These are phyloP conservation scores for Hydrotaea diabolus DNA, from an alignment of 2,888 invertebrate species.

Conservation along the genomic window DNA sequence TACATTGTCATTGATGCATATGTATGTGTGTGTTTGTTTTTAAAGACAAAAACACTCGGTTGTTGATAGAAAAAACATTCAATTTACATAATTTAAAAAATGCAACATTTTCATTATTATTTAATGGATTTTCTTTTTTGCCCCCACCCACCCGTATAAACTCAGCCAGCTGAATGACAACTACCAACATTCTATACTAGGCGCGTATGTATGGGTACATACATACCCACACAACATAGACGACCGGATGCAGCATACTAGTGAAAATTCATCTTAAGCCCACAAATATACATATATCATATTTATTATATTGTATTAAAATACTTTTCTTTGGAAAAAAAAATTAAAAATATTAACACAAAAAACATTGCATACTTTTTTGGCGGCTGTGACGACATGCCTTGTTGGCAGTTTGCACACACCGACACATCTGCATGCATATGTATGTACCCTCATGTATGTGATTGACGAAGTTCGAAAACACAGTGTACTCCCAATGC, in stretches of 20 bases:
- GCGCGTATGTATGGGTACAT: too few relatives aligned
- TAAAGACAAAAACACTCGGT: conserved; percentile 20
- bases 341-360: conserved; percentile 11
- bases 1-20: neutral
- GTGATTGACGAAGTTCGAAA: too few relatives aligned
- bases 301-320: conserved; percentile 12
- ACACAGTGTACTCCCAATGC: too few relatives aligned
- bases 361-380: conserved; percentile 15
- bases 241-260: too few relatives aligned
- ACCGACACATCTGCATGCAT: too few relatives aligned
- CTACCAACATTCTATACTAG: neutral
- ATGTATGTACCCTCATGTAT: too few relatives aligned
- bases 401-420: neutral
- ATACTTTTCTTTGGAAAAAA: neutral
- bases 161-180: neutral
- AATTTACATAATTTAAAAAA: conserved; percentile 66
- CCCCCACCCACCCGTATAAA: neutral
- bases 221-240: too few relatives aligned
- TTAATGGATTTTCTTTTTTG: conserved; percentile 45
- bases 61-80: conserved; percentile 9
- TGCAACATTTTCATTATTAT: conserved; percentile 65
- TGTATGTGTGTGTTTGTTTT: conserved; percentile 29
- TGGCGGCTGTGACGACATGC: conserved; percentile 20
- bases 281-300: neutral
- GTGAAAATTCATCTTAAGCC: neutral